A percentile compares a stretch with the other conserved stretches of the same genome.
Conservation (phyloP, 2,888 invertebrate genomes). For the Homarus gammarus region DNA sequence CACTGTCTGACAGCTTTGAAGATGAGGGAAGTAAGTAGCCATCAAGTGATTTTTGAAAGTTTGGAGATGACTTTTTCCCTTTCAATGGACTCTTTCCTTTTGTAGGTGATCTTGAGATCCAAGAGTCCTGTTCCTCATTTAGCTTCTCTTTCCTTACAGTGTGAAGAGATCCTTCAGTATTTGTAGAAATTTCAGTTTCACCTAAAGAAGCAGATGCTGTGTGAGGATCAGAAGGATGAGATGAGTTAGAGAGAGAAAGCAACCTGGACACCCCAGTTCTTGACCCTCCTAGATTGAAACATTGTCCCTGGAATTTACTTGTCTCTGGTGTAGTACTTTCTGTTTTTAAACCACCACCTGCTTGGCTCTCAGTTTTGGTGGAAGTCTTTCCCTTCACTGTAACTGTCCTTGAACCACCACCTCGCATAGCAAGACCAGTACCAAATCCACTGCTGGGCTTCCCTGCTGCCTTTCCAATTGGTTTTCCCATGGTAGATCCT, state of each 20-base stretch:
- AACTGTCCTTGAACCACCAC: conserved; percentile 52
- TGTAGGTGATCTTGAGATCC: conserved; percentile 1
- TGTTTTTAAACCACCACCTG: background rate
- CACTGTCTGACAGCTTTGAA: background rate
- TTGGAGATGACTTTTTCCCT: background rate
- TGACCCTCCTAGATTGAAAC: conserved; percentile 41
- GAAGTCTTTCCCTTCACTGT: conserved; percentile 50
- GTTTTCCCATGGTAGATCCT: background rate
- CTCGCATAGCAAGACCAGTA: background rate
- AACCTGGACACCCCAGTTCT: conserved; percentile 36
- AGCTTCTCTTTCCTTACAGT: background rate
- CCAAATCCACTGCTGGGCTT: background rate
- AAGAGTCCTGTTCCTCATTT: background rate
- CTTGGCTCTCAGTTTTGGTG: conserved; percentile 22
- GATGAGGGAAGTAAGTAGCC: background rate
- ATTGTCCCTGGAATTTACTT: conserved; percentile 46
- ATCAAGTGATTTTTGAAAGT: conserved; percentile 25
- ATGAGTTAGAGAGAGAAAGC: background rate
- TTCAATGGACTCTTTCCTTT: background rate
- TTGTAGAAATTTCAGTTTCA: background rate
- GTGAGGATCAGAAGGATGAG: background rate
- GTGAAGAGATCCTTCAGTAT: background rate
- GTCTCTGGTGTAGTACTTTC: background rate
- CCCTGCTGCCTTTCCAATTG: background rate
- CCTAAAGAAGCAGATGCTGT: background rate